A percentile compares a stretch with the other conserved stretches of the same genome.
These are phyloP conservation scores for Chydorus sphaericus DNA, from an alignment of 2,888 invertebrate genomes.

Conservation along the genomic window DNA sequence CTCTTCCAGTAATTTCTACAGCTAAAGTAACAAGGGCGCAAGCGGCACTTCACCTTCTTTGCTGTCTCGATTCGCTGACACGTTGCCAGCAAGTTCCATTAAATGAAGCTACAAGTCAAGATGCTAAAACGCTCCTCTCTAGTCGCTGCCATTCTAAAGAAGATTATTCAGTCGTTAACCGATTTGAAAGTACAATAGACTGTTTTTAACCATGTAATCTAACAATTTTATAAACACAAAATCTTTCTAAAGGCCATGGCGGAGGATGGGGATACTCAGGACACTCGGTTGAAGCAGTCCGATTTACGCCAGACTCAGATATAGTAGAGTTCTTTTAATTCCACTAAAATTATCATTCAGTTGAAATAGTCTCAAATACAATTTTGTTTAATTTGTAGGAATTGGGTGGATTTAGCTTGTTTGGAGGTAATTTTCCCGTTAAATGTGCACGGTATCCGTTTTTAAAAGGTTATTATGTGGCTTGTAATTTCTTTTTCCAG, in stretches of 20 bases:
- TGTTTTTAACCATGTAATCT: no score
- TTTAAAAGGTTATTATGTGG: no score
- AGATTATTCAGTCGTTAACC: constrained; percentile 65
- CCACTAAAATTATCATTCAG: no score
- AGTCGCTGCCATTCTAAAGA: constrained; percentile 53
- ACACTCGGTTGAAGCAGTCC: constrained; percentile 87
- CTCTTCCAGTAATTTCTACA: constrained; percentile 51
- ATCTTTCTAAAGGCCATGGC: constrained; percentile 47
- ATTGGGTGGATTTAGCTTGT: no score
- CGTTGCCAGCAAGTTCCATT: constrained; percentile 42
- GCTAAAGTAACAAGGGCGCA: constrained; percentile 51
- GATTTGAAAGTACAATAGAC: constrained; percentile 58
- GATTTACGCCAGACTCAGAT: constrained; percentile 88
- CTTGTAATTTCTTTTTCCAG: constrained; percentile 87
- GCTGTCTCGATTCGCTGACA: constrained; percentile 75
- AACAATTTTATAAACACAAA: neutral
- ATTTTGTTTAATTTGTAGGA: no score
- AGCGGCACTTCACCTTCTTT: constrained; percentile 76
- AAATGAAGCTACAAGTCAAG: neutral
- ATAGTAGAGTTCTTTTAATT: no score
- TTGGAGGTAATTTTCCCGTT: no score
- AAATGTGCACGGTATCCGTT: no score
- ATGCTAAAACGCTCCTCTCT: constrained; percentile 15
- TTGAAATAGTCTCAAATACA: no score
- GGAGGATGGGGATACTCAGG: constrained; percentile 98